Base-by-base conservation (phyloP, 1,140 invertebrate species). In the Euura saliciscinereae region DNA sequence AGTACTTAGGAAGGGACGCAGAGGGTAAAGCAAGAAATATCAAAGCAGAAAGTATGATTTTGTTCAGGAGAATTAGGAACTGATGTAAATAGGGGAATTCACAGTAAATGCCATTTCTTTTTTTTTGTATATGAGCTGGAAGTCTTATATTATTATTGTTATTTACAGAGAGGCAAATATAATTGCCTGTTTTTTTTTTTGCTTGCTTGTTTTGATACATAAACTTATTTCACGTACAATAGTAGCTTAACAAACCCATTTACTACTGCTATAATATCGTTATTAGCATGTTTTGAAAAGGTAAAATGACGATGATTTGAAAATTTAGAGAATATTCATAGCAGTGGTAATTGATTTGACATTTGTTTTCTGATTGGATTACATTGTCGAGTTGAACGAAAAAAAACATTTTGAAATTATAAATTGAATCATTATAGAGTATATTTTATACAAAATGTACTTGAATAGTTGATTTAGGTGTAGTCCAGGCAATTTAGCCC, bases 21-120 rank as follows among this genome's bases (percentile, higher is more conserved):
- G 28, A 28, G 28, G 28, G 28, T 28, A 28, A 28, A 28, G 28
- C 11, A 28, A 66, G 69, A 65, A 10, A 64, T 1, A 68, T 77
- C 51, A 66, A 8, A 7, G 43, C 51, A 28, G n/a, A 71, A 8
- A 81, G 74, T 65, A 6, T 66, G 10, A 66, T 81, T n/a, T 51
- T 84, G 11, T 84, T 83, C 74, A 78, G 71, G 10, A 78, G n/a
- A 69, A 77, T 80, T 68, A 79, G 6, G 43, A 46, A 69, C 11
- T 69, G 10, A 67, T 8, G 42, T 13, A 10, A 28, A 28, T 28
- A 28, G 28, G 28, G 28, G 28, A 59, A n/a, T 28, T 28, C 3
- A 59, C 8, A n/a, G 51, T 59, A n/a, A 59, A 59, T 59, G 51
- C 13, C 8, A 8, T 59, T 59, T 59, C 5, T 59, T 59, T 59